phyloP scores from a whole-genome alignment of 2,888 invertebrate species.

The Colletes collaris region DNA sequence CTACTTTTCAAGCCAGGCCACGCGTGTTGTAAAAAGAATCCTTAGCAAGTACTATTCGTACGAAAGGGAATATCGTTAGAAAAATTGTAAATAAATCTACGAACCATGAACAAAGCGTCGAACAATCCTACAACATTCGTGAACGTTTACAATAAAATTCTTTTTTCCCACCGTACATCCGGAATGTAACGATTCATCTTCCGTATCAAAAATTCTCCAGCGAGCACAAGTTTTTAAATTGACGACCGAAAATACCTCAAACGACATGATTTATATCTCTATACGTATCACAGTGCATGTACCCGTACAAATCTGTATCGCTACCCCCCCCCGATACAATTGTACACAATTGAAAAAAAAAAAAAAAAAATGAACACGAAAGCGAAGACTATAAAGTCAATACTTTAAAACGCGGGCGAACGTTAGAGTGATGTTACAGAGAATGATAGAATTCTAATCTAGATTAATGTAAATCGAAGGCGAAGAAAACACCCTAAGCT shows the following conservation, averaged over 20 bases:
- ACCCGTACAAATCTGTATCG: slow-evolving; percentile 36
- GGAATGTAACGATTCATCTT: slow-evolving; percentile 1
- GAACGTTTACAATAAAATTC: slow-evolving; percentile 13
- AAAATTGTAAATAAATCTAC: background rate
- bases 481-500: slow-evolving; percentile 58
- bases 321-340: slow-evolving; percentile 29
- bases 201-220: slow-evolving; percentile 6
- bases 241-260: slow-evolving; percentile 27
- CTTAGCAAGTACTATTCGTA: slow-evolving; percentile 27
- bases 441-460: slow-evolving; percentile 24
- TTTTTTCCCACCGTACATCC: slow-evolving; percentile 18
- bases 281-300: slow-evolving; percentile 65
- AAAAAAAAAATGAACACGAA: slow-evolving; percentile 33
- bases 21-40: slow-evolving; percentile 9
- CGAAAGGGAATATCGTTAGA: slow-evolving; percentile 5
- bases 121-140: slow-evolving; percentile 5
- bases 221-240: slow-evolving; percentile 8
- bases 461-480: slow-evolving; percentile 23
- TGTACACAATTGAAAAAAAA: background rate
- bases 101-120: background rate
- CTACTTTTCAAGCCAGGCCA: slow-evolving; percentile 35
- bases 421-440: slow-evolving; percentile 44
- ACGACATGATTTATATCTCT: slow-evolving; percentile 46
- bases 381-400: slow-evolving; percentile 47
- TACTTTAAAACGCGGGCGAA: slow-evolving; percentile 29